These are phyloP conservation scores for Sebastolobus altivelis DNA, from an alignment of 2,797 vertebrate species.

Conservation along the genomic window DNA sequence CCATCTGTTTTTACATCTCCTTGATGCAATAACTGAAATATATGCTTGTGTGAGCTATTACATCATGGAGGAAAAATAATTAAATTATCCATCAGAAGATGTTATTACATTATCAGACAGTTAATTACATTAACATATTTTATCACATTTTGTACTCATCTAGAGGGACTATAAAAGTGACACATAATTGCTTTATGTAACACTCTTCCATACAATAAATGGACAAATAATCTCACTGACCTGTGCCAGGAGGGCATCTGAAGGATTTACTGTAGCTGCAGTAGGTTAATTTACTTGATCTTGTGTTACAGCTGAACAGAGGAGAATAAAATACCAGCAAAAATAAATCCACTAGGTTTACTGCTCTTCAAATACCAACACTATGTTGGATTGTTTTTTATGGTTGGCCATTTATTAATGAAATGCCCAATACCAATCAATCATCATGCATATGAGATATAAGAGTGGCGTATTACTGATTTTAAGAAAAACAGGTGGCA, in stretches of 20 bases:
- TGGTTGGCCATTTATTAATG: background rate
- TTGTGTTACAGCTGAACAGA: background rate
- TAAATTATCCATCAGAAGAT: constrained; percentile 20
- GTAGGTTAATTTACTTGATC: constrained; percentile 15
- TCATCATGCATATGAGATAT: background rate
- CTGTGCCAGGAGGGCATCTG: constrained; percentile 18
- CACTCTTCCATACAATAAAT: constrained; percentile 8
- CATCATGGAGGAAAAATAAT: constrained; percentile 17
- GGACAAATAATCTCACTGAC: constrained; percentile 32
- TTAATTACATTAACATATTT: constrained; percentile 46
- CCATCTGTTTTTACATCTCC: constrained; percentile 17
- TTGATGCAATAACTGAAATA: background rate
- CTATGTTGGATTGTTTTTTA: background rate
- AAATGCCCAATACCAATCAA: background rate
- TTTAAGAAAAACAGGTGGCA: background rate
- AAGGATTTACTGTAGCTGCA: constrained; percentile 14
- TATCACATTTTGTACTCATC: constrained; percentile 12
- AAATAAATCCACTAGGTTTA: background rate
- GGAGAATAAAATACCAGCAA: background rate
- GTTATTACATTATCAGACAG: constrained; percentile 36
- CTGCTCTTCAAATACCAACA: background rate
- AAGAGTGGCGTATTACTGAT: background rate
- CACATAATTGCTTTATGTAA: constrained; percentile 15
- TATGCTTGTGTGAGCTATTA: background rate
- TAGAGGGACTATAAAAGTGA: constrained; percentile 6